These are phyloP conservation scores for Drosophila insularis DNA, from an alignment of 1,140 invertebrate species.

Conservation along the genomic window DNA sequence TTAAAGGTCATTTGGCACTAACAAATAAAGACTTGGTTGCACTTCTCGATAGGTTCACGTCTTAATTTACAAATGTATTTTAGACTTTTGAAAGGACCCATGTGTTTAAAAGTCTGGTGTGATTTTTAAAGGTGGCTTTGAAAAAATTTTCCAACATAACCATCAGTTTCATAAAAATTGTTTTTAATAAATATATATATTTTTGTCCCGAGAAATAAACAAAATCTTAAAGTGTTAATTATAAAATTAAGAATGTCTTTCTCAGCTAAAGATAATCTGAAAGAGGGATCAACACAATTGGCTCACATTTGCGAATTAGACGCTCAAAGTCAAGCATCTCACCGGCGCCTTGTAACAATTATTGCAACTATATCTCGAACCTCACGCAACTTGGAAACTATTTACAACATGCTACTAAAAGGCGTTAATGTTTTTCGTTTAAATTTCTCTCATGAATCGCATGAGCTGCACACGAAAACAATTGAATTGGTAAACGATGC, in stretches of 20 bases:
- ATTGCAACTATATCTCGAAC: constrained; percentile 99
- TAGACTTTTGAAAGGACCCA: too few relatives aligned
- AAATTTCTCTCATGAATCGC: constrained; percentile 98
- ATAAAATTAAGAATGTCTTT: constrained; percentile 25
- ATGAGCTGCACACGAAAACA: constrained; percentile 96
- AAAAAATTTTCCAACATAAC: too few relatives aligned
- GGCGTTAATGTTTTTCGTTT: constrained; percentile 98
- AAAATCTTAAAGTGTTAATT: neutral
- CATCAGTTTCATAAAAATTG: too few relatives aligned
- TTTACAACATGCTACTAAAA: constrained; percentile 97
- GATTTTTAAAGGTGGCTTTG: too few relatives aligned
- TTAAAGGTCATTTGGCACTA: too few relatives aligned
- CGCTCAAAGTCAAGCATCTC: constrained; percentile 91
- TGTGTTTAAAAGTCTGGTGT: too few relatives aligned
- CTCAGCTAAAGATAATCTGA: constrained; percentile 27
- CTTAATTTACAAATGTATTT: too few relatives aligned
- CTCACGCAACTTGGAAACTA: constrained; percentile 90
- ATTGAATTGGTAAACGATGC: constrained; percentile 93
- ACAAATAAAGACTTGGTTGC: too few relatives aligned
- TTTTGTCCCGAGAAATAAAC: too few relatives aligned
- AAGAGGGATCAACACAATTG: constrained; percentile 86
- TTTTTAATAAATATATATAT: too few relatives aligned
- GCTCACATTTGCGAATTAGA: constrained; percentile 96
- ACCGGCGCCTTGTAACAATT: constrained; percentile 94
- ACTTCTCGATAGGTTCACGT: too few relatives aligned